Base-by-base conservation (phyloP, 2,113 vertebrate species). In the Vulpes lagopus region DNA sequence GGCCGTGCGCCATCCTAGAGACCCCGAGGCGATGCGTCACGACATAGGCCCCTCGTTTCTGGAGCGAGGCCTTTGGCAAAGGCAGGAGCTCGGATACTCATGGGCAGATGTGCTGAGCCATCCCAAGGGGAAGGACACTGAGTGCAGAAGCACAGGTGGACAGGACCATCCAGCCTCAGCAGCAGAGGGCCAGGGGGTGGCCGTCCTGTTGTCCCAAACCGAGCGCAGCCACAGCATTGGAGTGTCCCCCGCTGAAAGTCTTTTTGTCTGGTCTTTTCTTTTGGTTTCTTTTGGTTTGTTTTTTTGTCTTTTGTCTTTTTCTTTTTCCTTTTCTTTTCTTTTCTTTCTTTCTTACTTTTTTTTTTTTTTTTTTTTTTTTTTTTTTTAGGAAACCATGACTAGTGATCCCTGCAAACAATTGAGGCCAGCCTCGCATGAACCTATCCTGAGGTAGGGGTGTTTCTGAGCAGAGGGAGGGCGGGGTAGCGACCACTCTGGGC, bases 401-500 rank as follows among this genome's bases (percentile, higher is more conserved):
- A 14, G 14, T 23, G 3, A 27, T 76, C 73, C 20, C 38, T 27
- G 38, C 1, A 1, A 17, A 43, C 43, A 43, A 43, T 43, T 0
- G 43, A 43, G 5, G 43, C 43, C 43, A 43, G 43, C 43, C 43
- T 43, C 43, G 43, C 43, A 43, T 43, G 43, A 32, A 19, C 25
- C 19, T 16, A 11, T 0, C 7, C 27, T 0, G 27, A 9, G 10
- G 49, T 32, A 2, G 16, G 16, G 27, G 49, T 32, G 76, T 2
- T 53, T 2, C 27, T 6, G 49, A 53, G 73, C 27, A 32, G 49
- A 51, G 16, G 0, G 11, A 23, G 22, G 10, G 43, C 2, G 8
- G 16, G 25, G 16, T 8, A 4, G 49, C 2, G 27, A 32, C 8
- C 49, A 5, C 27, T 5, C 27, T 5, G 3, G 27, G 27, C 0